Evolutionary conservation across 2,797 vertebrate genomes (phyloP), one percentile per base, ranked within the genome.

Genomic region (Apodemus agrarius): DNA sequence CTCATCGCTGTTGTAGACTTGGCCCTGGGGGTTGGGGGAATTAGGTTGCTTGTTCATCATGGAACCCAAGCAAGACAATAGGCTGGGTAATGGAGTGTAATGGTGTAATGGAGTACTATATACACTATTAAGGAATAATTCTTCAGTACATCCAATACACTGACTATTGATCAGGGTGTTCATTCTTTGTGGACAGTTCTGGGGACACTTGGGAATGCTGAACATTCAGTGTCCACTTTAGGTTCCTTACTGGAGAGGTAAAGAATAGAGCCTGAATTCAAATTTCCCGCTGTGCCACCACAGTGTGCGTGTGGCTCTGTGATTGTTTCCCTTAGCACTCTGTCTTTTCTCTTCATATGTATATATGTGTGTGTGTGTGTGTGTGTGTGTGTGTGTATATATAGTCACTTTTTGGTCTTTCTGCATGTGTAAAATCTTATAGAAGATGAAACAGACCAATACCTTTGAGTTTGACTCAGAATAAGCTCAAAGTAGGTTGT

Each of bases 31-130:
- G 57, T 7, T 67, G 65, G 22, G 75, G 63, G 80, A 54, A 83
- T 87, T 80, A 88, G 79, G 26, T 96, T 92, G 57, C 65, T 88
- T 90, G 26, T 94, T 90, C 88, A 92, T 93, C 43, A 57, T 76
- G 85, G 91, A 61, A 92, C 63, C 63, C 16, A 78, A 67, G 67
- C n/a, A 75, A 81, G 61, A 67, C 52, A 78, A 49, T 52, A 85
- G 74, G 26, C 37, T 69, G 57, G 63, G 49, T 93, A 49, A 84
- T 80, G 67, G 76, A 91, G 85, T 57, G 82, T 87, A 37, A 40
- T 65, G 29, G 10, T 40, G 16, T 94, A 22, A 10, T 8, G 22
- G n/a, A 85, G 61, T 63, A n/a, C 37, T 40, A 21, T 31, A 22
- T 31, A 29, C n/a, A 61, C 43, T 79, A 0, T 29, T 90, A 63